A percentile compares a stretch with the other conserved stretches of the same genome.
phyloP scores from a whole-genome alignment of 1,140 invertebrate genomes.

The Melitaea cinxia region DNA sequence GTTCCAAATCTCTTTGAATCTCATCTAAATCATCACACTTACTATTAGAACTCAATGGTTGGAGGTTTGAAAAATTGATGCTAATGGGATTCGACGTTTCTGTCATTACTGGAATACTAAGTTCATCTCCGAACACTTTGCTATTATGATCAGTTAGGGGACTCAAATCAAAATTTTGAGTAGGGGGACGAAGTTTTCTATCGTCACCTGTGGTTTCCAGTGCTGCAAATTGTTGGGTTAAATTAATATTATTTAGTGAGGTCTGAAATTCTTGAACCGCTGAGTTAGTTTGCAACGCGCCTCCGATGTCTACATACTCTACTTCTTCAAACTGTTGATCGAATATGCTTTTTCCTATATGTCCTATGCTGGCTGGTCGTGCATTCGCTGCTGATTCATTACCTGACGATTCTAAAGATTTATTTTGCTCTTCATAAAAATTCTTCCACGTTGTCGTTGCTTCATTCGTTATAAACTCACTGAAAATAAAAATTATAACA shows the following conservation, averaged over 20 bases:
- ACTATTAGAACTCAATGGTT: conserved; percentile 39
- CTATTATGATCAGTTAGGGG: conserved; percentile 58
- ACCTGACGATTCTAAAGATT: conserved; percentile 65
- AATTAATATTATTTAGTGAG: conserved; percentile 56
- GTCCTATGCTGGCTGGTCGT: conserved; percentile 50
- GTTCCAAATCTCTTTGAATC: conserved; percentile 58
- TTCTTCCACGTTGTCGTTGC: conserved; percentile 74
- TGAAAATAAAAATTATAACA: conserved; percentile 39
- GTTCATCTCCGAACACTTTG: conserved; percentile 60
- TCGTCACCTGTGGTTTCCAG: conserved; percentile 49
- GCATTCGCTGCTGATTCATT: conserved; percentile 57
- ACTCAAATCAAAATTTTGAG: conserved; percentile 62
- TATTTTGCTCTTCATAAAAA: conserved; percentile 74
- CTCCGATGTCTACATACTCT: conserved; percentile 50
- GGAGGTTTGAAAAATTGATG: conserved; percentile 62
- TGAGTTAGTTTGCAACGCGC: conserved; percentile 33
- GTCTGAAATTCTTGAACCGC: conserved; percentile 41
- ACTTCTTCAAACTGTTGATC: conserved; percentile 71
- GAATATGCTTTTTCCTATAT: conserved; percentile 62
- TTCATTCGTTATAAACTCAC: conserved; percentile 72
- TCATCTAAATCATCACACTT: conserved; percentile 67
- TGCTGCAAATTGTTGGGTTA: conserved; percentile 52
- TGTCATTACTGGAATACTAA: conserved; percentile 44
- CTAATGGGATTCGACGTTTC: conserved; percentile 59
- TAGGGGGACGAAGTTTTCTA: conserved; percentile 44